Evolutionary conservation across 2,888 invertebrate genomes (phyloP), one percentile per base, ranked within the genome.

Genomic region (Meghimatium bilineatum): DNA sequence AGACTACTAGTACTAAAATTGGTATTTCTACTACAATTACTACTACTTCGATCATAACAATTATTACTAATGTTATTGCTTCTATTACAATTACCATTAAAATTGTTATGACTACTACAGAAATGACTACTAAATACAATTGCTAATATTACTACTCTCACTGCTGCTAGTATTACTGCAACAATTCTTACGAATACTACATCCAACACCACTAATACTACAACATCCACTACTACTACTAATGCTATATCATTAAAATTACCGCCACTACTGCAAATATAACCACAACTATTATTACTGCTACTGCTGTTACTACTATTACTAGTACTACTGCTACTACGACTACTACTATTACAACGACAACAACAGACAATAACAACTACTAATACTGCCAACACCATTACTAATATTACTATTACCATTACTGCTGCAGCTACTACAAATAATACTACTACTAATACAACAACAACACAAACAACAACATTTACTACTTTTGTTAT

Each of bases 401-500:
- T 12, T 44, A 44, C 44, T 44, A 8, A 8, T 5, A 44, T 12
- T 44, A 38, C 23, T 26, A 38, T n/a, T 44, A n/a, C 44, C 5
- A 66, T 29, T 66, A 66, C 29, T 66, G 29, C 72, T 72, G 36
- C 72, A 36, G 36, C 72, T 72, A 72, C 72, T 36, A 72, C 72
- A 6, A 17, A 36, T 72, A 72, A 10, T 72, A 72, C 72, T 72
- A 72, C 72, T 72, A 44, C 72, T 72, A 72, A 36, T 72, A 72
- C 72, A 36, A 72, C 72, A 36, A 32, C 72, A 36, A 32, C 44
- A 26, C 14, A 26, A 26, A 36, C 44, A 26, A 66, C 66, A 29
- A 66, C 76, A 52, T 52, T 52, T 52, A 76, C 76, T 52, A 76
- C 76, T 76, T 52, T 29, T 52, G 52, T 52, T 76, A 76, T 49